Conservation (phyloP, 1,140 invertebrate species). For the Aphelinus atriplicis region DNA sequence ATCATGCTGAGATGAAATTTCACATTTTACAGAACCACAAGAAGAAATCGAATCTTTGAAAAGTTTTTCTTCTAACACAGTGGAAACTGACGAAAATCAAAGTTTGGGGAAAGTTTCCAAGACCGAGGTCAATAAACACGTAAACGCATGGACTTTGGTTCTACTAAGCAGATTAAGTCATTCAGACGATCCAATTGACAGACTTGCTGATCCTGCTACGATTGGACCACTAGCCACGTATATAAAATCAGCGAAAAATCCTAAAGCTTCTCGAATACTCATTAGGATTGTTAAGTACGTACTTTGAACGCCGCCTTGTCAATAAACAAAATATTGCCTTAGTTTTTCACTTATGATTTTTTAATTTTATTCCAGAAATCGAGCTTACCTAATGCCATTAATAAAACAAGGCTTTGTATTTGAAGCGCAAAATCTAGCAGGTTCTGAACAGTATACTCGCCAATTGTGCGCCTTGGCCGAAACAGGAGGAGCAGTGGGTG, state of each 20-base stretch:
- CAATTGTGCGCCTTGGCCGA: constrained; percentile 50
- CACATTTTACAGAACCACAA: constrained; percentile 43
- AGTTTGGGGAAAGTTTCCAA: constrained; percentile 36
- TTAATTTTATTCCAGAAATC: constrained; percentile 50
- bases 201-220: constrained; percentile 52
- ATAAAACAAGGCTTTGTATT: constrained; percentile 61
- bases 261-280: constrained; percentile 51
- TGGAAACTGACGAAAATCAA: constrained; percentile 42
- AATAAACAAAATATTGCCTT: constrained; percentile 10
- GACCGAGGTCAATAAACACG: constrained; percentile 39
- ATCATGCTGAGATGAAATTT: no score
- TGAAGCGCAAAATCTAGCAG: constrained; percentile 53
- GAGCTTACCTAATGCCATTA: constrained; percentile 54
- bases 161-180: constrained; percentile 53
- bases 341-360: constrained; percentile 3
- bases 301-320: not conserved
- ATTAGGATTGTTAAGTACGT: constrained; percentile 53
- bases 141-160: constrained; percentile 48
- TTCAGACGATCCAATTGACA: constrained; percentile 51
- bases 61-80: constrained; percentile 48
- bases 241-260: constrained; percentile 53
- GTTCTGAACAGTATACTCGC: constrained; percentile 49
- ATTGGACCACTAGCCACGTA: constrained; percentile 56
- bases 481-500: constrained; percentile 56
- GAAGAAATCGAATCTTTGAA: constrained; percentile 53